A percentile compares a stretch with the other conserved stretches of the same genome.
Conservation (phyloP, 2,113 vertebrate genomes). For the Penelope pileata region DNA sequence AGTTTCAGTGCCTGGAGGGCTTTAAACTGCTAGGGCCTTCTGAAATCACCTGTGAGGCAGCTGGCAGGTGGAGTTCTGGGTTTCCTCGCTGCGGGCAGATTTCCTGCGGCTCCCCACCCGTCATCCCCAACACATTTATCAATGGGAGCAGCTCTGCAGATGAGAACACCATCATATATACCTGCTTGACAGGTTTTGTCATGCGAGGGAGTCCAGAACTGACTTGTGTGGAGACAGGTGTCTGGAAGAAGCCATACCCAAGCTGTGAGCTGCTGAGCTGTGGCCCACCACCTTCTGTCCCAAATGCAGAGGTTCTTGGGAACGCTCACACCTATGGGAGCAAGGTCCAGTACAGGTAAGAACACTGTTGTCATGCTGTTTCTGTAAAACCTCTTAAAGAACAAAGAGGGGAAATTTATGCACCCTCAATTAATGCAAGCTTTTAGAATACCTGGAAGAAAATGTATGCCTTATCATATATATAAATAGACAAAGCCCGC, state of each 20-base stretch:
- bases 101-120: conserved; percentile 83
- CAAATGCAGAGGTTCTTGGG: conserved; percentile 81
- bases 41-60: conserved; percentile 84
- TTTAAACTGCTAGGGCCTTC: conserved; percentile 86
- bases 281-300: conserved; percentile 84
- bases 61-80: conserved; percentile 87
- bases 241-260: conserved; percentile 88
- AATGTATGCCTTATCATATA: neutral
- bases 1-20: conserved; percentile 86
- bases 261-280: conserved; percentile 87
- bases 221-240: conserved; percentile 83
- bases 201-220: conserved; percentile 81
- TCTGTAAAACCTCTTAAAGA: neutral
- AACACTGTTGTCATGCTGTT: neutral
- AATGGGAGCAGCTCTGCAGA: conserved; percentile 78
- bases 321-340: conserved; percentile 84
- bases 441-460: neutral
- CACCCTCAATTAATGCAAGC: neutral
- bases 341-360: conserved; percentile 90
- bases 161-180: conserved; percentile 85
- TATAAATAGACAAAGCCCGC: neutral
- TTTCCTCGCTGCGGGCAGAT: conserved; percentile 85
- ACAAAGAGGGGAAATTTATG: neutral
- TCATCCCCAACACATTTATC: conserved; percentile 84
- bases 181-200: conserved; percentile 86